Conservation (phyloP, 2,113 vertebrate genomes). For the Forbesichthys agassizii region DNA sequence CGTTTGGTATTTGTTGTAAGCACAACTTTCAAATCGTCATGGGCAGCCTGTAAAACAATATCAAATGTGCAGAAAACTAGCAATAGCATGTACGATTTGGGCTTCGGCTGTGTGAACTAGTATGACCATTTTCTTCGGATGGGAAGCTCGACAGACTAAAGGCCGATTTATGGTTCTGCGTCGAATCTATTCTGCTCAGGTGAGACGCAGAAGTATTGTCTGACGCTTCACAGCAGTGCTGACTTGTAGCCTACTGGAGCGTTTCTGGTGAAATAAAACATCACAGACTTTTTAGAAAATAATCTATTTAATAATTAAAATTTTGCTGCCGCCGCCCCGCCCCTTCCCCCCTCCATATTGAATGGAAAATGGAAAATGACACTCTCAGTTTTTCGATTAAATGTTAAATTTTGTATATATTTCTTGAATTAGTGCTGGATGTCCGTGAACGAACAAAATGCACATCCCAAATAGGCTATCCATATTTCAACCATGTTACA, state of each 20-base stretch:
- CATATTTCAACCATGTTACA: conserved; percentile 16
- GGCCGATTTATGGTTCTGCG: neutral
- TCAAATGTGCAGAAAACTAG: neutral
- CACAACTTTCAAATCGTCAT: conserved; percentile 5
- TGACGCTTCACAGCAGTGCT: neutral
- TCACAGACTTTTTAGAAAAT: neutral
- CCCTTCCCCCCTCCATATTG: no score
- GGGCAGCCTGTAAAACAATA: neutral
- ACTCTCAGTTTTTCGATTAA: no score
- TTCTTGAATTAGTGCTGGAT: neutral
- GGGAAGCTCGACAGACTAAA: neutral
- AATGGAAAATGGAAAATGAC: no score
- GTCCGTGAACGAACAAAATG: neutral
- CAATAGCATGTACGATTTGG: conserved; percentile 6
- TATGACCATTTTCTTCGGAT: conserved; percentile 9
- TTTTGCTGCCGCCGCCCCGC: no score
- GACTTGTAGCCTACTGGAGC: neutral
- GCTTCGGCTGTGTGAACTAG: neutral
- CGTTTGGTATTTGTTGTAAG: neutral
- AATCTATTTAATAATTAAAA: neutral
- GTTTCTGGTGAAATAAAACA: neutral
- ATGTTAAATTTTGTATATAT: no score
- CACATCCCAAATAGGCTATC: conserved; percentile 30
- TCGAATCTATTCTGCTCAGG: neutral
- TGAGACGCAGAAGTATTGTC: neutral